Conservation (phyloP, 2,888 invertebrate genomes). For the Osmoderma eremita region DNA sequence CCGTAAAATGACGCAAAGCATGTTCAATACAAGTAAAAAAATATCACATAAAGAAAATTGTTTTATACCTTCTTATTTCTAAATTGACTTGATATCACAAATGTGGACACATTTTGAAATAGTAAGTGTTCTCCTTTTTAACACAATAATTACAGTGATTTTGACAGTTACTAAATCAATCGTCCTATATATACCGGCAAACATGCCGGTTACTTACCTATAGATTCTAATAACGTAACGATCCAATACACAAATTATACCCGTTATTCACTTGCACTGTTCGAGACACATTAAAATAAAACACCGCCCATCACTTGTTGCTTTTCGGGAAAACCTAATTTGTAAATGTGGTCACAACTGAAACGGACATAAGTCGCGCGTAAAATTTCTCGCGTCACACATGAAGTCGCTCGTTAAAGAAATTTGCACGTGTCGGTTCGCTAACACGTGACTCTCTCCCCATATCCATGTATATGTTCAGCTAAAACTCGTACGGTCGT, state of each 20-base stretch:
- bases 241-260: constrained; percentile 1
- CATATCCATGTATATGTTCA: constrained; percentile 3
- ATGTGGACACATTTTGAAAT: too few relatives aligned
- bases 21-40: too few relatives aligned
- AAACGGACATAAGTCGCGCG: constrained; percentile 3
- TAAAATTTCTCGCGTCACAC: constrained; percentile 19
- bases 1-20: too few relatives aligned
- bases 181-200: neutral
- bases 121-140: too few relatives aligned
- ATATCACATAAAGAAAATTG: too few relatives aligned
- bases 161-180: neutral
- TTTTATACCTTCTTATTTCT: too few relatives aligned
- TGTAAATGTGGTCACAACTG: constrained; percentile 8
- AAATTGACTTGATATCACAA: too few relatives aligned
- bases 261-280: constrained; percentile 1
- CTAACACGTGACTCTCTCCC: constrained; percentile 42
- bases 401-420: constrained; percentile 23
- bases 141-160: too few relatives aligned
- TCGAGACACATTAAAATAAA: constrained; percentile 1
- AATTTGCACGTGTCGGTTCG: constrained; percentile 46
- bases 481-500: constrained; percentile 19
- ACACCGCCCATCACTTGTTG: constrained; percentile 40
- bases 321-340: constrained; percentile 23
- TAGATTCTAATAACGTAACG: constrained; percentile 5
- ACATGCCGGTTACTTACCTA: constrained; percentile 25